A percentile compares a stretch with the other conserved stretches of the same genome.
Conservation (phyloP, 1,140 invertebrate genomes). For the Danaus melanippus region DNA sequence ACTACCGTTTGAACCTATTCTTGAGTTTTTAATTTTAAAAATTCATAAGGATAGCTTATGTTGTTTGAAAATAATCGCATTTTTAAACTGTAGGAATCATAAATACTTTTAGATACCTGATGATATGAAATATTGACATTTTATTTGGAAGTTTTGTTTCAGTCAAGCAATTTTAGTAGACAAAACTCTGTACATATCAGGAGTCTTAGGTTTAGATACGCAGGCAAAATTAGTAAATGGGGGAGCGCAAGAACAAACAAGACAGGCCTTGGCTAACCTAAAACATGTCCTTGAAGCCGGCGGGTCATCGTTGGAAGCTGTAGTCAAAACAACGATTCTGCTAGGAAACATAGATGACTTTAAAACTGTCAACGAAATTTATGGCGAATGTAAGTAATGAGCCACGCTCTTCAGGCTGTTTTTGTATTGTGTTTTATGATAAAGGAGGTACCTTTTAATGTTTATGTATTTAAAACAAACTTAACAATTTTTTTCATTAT, state of each 20-base stretch:
- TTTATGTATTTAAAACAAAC: too few species aligned
- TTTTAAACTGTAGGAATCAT: too few species aligned
- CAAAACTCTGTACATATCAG: constrained; percentile 12
- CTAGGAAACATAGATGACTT: constrained; percentile 13
- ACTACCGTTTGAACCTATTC: too few species aligned
- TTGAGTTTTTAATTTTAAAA: too few species aligned
- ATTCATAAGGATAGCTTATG: too few species aligned
- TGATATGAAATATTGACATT: too few species aligned
- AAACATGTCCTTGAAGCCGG: constrained; percentile 13
- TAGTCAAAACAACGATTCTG: constrained; percentile 13
- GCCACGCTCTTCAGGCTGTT: too few species aligned
- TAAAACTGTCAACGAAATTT: constrained; percentile 13
- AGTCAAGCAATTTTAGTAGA: constrained; percentile 13
- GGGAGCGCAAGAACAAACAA: constrained; percentile 7
- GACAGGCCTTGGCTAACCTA: constrained; percentile 11
- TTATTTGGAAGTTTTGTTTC: neutral
- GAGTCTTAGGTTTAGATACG: constrained; percentile 9
- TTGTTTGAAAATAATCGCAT: too few species aligned
- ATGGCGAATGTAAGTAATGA: constrained; percentile 9
- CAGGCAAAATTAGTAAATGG: constrained; percentile 9
- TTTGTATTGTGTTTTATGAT: too few species aligned
- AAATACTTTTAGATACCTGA: too few species aligned
- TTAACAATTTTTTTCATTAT: too few species aligned
- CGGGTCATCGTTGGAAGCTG: constrained; percentile 10
- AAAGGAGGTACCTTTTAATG: too few species aligned